These are phyloP conservation scores for Catharus minimus DNA, from an alignment of 2,113 vertebrate genomes.

Conservation along the genomic window DNA sequence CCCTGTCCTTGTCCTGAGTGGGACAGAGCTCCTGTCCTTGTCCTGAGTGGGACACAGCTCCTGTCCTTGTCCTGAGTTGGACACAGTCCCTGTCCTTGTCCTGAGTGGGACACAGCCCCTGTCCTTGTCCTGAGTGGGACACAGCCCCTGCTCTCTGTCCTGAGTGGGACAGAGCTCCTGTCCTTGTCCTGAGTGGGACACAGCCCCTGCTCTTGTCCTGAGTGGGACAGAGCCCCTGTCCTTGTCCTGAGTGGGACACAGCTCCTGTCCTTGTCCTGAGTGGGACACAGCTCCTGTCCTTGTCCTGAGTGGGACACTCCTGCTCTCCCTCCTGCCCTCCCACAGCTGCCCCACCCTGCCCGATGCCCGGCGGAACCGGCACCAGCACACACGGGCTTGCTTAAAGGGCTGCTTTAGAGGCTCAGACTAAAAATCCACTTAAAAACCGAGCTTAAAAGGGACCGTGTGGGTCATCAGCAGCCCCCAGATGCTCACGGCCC, in stretches of 20 bases:
- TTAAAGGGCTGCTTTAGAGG: not conserved
- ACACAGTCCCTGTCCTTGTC: not conserved
- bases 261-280: too few species aligned
- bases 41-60: not conserved
- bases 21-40: fast-evolving
- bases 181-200: too few species aligned
- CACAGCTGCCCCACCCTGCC: fast-evolving
- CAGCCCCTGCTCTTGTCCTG: not conserved
- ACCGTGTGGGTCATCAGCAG: not conserved
- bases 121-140: too few species aligned
- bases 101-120: too few species aligned
- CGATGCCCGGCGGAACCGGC: fast-evolving
- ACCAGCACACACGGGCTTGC: fast-evolving
- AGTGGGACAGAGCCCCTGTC: not conserved
- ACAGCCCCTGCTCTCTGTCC: not conserved
- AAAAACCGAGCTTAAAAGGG: not conserved
- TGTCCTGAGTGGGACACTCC: not conserved
- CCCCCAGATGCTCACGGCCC: fast-evolving
- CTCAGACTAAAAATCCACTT: not conserved
- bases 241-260: not conserved
- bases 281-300: not conserved
- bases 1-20: not conserved
- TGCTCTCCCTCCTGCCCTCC: fast-evolving
- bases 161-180: not conserved
- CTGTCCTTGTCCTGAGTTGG: not conserved